Conservation (phyloP, 2,113 vertebrate genomes). For the Antechinus stuartii region DNA sequence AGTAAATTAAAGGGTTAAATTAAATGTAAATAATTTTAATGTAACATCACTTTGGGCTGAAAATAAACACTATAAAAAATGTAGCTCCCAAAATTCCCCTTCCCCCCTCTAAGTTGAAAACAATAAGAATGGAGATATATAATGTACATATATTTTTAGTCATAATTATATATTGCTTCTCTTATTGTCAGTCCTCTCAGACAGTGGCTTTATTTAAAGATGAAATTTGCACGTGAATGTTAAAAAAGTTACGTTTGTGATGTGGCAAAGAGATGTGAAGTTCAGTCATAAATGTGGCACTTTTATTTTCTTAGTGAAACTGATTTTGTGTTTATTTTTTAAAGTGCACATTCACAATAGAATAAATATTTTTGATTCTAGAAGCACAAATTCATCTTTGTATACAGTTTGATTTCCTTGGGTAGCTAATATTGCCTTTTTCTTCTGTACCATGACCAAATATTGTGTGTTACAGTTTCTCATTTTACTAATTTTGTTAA, state of each 20-base stretch:
- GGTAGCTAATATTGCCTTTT: not conserved
- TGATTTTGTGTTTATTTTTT: not conserved
- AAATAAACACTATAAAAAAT: slow-evolving; percentile 31
- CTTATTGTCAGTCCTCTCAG: not conserved
- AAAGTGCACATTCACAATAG: slow-evolving; percentile 30
- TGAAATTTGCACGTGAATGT: not conserved
- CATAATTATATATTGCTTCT: not conserved
- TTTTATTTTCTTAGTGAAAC: not conserved
- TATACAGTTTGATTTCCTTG: slow-evolving; percentile 9
- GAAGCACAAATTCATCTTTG: slow-evolving; percentile 31
- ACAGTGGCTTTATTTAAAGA: not conserved
- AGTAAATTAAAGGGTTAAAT: slow-evolving; percentile 65
- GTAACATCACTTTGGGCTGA: not conserved
- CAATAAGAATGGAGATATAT: not conserved
- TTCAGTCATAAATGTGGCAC: not conserved
- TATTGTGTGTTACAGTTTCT: not conserved
- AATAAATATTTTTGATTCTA: not conserved
- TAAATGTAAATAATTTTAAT: slow-evolving; percentile 52
- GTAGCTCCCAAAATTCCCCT: not conserved
- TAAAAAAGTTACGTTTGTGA: slow-evolving; percentile 17
- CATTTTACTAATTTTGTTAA: not conserved
- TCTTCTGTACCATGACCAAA: not conserved
- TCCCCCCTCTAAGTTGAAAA: not conserved
- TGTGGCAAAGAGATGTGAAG: not conserved
- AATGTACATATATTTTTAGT: not conserved